Base-by-base conservation (phyloP, 2,113 vertebrate genomes). In the Campylomormyrus numenius region DNA sequence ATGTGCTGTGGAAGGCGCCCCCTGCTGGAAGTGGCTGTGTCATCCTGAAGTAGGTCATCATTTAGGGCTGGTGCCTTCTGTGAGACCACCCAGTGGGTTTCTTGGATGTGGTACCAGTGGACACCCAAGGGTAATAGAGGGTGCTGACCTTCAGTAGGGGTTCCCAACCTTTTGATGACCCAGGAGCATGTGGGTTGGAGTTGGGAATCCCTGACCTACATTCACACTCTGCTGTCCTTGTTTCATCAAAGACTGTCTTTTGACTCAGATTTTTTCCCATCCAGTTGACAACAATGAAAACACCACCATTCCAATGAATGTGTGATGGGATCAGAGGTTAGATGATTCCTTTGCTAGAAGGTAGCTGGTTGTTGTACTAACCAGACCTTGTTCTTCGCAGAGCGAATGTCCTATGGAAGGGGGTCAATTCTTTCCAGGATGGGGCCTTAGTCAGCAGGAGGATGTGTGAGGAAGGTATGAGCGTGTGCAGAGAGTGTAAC, bases 401-500 rank as follows among this genome's bases (percentile, higher is more conserved):
- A 93, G 98, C 98, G 88, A 99, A 98, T 88, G 98, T 99, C 45
- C 97, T 99, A 89, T 98, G 99, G 95, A 98, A 98, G 91, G 97
- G 96, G 91, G 95, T 99, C 46, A 98, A 98, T 94, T 98, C 97
- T 96, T 98, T 98, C 95, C 98, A 98, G 93, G 97, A 99, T 86
- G 97, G 98, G 90, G 98, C 98, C 42, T 98, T 98, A 85, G 97
- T 99, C 91, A 98, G 97, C 42, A 96, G 97, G 93, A 97, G 95
- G 90, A 95, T 99, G 70, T 99, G 98, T 94, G 98, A 99, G 93
- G 97, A 96, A 98, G 98, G 98, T 99, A 96, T 94, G 92, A 91
- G 15, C 19, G 3, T 46, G 19, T 46, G 17, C 17, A 45, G 39
- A 46, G 80, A 19, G 7, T 35, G 39, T 84, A 84, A 21, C 2